Evolutionary conservation across 2,113 vertebrate genomes (phyloP).

Genomic region (Pituophis catenifer): DNA sequence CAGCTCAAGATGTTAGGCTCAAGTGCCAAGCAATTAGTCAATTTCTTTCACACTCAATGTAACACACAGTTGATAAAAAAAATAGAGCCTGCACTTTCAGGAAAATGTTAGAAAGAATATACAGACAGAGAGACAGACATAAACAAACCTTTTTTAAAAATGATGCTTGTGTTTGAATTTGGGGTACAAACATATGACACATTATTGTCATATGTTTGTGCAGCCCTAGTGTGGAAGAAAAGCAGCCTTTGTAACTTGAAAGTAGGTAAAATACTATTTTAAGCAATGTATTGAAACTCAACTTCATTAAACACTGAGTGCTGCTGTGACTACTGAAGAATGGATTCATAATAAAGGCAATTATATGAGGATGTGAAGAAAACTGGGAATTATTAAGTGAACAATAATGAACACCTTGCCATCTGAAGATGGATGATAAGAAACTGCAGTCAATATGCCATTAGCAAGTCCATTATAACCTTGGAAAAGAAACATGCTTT

Average conservation of each 20-base stretch:
- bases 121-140: accelerated
- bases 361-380: constrained; percentile 45
- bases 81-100: neutral
- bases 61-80: neutral
- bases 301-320: constrained; percentile 32
- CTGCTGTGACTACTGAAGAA: constrained; percentile 37
- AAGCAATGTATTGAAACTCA: neutral
- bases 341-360: constrained; percentile 49
- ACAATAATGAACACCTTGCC: constrained; percentile 55
- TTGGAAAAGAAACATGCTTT: constrained; percentile 50
- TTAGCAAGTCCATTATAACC: constrained; percentile 65
- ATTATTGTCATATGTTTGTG: neutral
- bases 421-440: constrained; percentile 56
- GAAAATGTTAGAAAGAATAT: neutral
- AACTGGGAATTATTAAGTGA: constrained; percentile 57
- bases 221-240: constrained; percentile 15
- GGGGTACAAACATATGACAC: neutral
- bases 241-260: neutral
- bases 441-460: constrained; percentile 62
- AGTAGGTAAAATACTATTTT: constrained; percentile 19
- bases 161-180: neutral
- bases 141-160: neutral
- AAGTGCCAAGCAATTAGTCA: neutral
- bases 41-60: neutral
- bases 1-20: neutral